These are phyloP conservation scores for Oryzias melastigma DNA, from an alignment of 2,113 vertebrate species.

Conservation along the genomic window DNA sequence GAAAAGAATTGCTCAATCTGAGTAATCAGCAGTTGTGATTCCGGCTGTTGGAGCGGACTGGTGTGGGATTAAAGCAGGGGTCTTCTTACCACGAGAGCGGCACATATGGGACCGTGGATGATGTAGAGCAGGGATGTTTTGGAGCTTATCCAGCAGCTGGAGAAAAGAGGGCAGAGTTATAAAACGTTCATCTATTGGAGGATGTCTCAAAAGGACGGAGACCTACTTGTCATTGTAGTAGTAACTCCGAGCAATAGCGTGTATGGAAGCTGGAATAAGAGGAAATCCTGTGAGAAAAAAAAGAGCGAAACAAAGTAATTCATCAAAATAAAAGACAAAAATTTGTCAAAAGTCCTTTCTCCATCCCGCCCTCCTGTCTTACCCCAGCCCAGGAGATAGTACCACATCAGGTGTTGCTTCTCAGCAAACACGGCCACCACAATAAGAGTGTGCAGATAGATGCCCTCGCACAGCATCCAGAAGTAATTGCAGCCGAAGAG, in stretches of 20 bases:
- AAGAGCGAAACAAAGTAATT: fast-evolving
- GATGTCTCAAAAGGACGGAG: neutral
- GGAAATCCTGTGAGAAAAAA: conserved; percentile 84
- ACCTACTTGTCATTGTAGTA: conserved; percentile 97
- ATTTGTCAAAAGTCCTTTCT: neutral
- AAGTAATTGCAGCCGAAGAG: conserved; percentile 97
- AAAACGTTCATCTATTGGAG: no score
- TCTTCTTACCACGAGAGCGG: conserved; percentile 87
- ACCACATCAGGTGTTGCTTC: conserved; percentile 96
- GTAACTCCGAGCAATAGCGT: conserved; percentile 88
- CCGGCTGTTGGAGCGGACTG: neutral
- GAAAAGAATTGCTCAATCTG: conserved; percentile 11
- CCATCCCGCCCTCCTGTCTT: conserved; percentile 39
- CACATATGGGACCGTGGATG: conserved; percentile 96
- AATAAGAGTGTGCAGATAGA: conserved; percentile 96
- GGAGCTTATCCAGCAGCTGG: conserved; percentile 97
- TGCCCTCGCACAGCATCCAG: conserved; percentile 99
- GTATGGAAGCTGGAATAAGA: conserved; percentile 90
- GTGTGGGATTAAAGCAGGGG: neutral
- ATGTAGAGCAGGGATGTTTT: conserved; percentile 96
- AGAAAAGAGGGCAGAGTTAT: conserved; percentile 14
- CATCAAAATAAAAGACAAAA: neutral
- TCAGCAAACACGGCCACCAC: conserved; percentile 98
- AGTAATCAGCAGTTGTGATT: conserved; percentile 2
- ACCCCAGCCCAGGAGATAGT: conserved; percentile 99